Percentiles rank a stretch among this genome's conserved stretches.
Conservation (phyloP, 2,113 vertebrate genomes). For the Danionella cerebrum region DNA sequence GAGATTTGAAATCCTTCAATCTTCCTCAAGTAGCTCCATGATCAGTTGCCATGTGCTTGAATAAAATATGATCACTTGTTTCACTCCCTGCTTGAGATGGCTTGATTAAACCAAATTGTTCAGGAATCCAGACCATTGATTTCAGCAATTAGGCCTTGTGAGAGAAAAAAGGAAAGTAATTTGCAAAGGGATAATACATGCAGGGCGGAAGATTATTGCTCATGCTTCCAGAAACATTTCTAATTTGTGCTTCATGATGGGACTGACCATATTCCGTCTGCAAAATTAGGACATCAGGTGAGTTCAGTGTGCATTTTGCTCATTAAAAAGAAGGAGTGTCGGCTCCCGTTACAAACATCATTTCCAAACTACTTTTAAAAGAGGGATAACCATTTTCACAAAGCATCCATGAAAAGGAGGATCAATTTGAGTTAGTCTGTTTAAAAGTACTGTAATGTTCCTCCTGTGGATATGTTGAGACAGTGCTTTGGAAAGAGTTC, state of each 20-base stretch:
- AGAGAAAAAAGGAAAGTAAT: constrained; percentile 6
- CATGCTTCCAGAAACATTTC: constrained; percentile 8
- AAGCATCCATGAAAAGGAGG: constrained; percentile 4
- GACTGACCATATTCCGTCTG: constrained; percentile 8
- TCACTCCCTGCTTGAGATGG: neutral
- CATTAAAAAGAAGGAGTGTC: constrained; percentile 21
- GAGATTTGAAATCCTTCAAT: constrained; percentile 35
- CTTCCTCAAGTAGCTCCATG: neutral
- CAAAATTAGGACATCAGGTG: neutral
- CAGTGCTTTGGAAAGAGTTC: neutral
- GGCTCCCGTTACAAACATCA: neutral
- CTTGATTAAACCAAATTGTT: constrained; percentile 18
- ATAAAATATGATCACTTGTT: constrained; percentile 12
- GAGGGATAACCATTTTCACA: constrained; percentile 15
- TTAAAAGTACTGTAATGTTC: constrained; percentile 1
- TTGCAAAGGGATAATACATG: neutral
- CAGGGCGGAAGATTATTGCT: constrained; percentile 3
- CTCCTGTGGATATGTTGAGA: neutral
- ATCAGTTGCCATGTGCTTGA: constrained; percentile 1
- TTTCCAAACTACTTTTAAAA: constrained; percentile 18
- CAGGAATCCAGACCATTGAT: constrained; percentile 22
- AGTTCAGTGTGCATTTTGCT: constrained; percentile 27
- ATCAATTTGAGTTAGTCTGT: constrained; percentile 22
- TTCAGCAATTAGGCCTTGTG: constrained; percentile 22
- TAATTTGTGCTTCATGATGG: neutral